Evolutionary conservation across 2,113 vertebrate genomes (phyloP).

Genomic region (Spilogale gracilis): DNA sequence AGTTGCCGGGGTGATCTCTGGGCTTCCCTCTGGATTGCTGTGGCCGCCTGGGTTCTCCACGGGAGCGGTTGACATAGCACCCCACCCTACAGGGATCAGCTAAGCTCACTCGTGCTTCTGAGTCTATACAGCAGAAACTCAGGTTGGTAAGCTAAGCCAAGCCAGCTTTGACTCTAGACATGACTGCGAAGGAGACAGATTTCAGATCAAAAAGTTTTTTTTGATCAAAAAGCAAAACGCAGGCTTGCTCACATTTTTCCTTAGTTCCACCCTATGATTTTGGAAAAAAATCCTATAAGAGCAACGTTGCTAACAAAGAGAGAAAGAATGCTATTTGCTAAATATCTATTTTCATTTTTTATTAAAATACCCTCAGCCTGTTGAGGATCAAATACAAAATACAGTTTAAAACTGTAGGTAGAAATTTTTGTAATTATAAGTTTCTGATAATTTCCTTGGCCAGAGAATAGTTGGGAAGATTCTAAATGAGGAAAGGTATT

Average conservation of each 20-base stretch:
- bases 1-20: neutral
- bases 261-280: neutral
- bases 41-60: neutral
- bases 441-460: constrained; percentile 25
- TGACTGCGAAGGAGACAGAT: neutral
- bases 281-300: neutral
- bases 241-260: neutral
- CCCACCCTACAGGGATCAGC: fast-evolving
- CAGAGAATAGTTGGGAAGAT: neutral
- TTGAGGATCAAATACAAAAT: constrained; percentile 9
- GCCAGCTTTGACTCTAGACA: neutral
- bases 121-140: neutral
- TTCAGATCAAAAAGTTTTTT: neutral
- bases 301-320: neutral
- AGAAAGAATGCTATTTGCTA: constrained; percentile 9
- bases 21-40: neutral
- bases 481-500: neutral
- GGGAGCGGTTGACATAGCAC: neutral
- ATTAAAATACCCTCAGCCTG: neutral
- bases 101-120: neutral
- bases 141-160: neutral
- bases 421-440: neutral
- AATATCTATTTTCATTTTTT: constrained; percentile 40
- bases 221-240: neutral
- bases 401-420: neutral